Conservation (phyloP, 2,797 vertebrate species). For the Anguilla megastoma region DNA sequence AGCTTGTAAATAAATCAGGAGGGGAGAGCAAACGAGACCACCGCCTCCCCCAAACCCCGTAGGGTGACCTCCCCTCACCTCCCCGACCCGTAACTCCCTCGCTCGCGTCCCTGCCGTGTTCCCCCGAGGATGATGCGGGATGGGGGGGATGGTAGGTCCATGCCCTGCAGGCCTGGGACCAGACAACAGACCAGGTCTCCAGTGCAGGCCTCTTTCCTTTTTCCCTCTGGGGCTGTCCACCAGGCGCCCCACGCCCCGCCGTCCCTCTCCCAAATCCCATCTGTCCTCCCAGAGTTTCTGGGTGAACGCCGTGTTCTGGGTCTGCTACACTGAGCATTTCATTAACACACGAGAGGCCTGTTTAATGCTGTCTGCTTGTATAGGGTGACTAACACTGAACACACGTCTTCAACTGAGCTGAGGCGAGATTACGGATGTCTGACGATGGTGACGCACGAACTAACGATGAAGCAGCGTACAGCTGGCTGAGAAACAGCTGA, state of each 20-base stretch:
- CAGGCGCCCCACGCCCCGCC: no score
- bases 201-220: background rate
- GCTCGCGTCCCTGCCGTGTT: constrained; percentile 36
- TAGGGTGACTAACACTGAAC: no score
- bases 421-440: no score
- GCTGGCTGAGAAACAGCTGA: no score
- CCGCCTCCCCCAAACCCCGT: constrained; percentile 23
- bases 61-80: background rate
- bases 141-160: background rate
- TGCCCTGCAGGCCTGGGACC: background rate
- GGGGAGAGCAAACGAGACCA: constrained; percentile 15
- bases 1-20: constrained; percentile 39
- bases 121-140: background rate
- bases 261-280: background rate
- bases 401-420: no score
- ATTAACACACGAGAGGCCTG: no score
- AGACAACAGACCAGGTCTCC: background rate
- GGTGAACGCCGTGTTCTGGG: background rate
- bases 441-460: no score
- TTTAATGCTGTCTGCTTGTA: no score
- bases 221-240: background rate
- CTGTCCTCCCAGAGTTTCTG: background rate
- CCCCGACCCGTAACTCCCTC: constrained; percentile 24
- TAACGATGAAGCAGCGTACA: no score
- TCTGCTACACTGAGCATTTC: no score